Conservation (phyloP, 2,888 invertebrate species). For the Steinernema scapterisci region DNA sequence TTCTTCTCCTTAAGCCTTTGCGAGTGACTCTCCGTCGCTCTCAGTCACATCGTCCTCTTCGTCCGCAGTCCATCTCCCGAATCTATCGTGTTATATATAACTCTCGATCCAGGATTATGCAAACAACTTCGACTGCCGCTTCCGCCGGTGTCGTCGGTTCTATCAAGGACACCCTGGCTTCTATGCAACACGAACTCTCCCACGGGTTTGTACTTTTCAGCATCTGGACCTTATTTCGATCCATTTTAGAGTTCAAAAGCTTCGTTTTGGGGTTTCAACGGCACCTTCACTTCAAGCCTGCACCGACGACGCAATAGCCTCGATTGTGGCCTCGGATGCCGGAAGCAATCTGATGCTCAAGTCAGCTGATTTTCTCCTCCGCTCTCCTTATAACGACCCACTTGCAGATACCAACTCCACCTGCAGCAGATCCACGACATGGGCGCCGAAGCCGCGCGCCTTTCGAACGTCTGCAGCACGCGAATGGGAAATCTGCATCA, state of each 20-base stretch:
- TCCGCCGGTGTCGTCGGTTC: not conserved
- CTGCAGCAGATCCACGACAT: conserved; percentile 31
- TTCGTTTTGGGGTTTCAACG: not conserved
- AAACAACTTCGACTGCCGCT: not conserved
- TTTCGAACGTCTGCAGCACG: conserved; percentile 20
- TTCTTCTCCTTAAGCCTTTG: no score
- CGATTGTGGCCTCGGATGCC: not conserved
- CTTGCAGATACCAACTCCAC: conserved; percentile 20
- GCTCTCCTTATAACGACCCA: no score
- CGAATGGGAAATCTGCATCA: conserved; percentile 22
- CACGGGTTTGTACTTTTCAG: not conserved
- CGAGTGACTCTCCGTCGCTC: not conserved
- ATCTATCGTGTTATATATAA: no score
- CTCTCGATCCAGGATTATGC: no score
- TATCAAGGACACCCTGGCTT: not conserved
- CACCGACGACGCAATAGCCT: not conserved
- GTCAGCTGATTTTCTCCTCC: not conserved
- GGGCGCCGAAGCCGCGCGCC: conserved; percentile 27
- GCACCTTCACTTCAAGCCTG: not conserved
- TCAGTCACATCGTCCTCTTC: not conserved
- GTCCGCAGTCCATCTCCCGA: no score
- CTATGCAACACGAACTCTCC: not conserved
- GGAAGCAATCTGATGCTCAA: conserved; percentile 24
- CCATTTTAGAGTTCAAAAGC: conserved; percentile 8
- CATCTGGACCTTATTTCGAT: not conserved